These are phyloP conservation scores for Ginglymostoma cirratum DNA, from an alignment of 2,113 vertebrate genomes.

Conservation along the genomic window DNA sequence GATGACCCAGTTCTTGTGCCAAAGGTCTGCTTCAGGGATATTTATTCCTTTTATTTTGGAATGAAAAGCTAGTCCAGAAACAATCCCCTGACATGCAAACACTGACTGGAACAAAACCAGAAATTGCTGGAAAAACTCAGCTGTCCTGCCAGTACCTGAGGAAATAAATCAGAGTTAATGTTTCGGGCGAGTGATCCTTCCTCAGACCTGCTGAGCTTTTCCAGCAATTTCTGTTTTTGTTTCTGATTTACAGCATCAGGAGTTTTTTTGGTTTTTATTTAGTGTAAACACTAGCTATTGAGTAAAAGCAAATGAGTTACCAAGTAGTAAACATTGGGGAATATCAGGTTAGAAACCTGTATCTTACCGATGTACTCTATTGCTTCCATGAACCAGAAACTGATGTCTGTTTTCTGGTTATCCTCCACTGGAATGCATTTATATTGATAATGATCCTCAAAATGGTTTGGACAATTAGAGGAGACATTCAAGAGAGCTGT, in stretches of 20 bases:
- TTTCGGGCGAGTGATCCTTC: too few species aligned
- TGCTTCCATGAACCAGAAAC: constrained; percentile 96
- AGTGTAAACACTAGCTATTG: not conserved
- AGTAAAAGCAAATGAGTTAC: not conserved
- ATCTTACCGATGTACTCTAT: constrained; percentile 94
- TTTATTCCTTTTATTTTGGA: not conserved
- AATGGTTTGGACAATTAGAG: constrained; percentile 95
- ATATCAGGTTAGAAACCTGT: not conserved
- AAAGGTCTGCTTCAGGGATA: not conserved
- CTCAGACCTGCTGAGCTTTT: too few species aligned
- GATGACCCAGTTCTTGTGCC: not conserved
- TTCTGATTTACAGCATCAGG: too few species aligned
- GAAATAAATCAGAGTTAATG: too few species aligned
- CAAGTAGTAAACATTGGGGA: not conserved
- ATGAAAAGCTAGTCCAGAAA: not conserved
- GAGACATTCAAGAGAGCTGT: constrained; percentile 94
- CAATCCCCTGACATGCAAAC: not conserved
- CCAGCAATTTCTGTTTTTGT: too few species aligned
- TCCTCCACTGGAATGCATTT: constrained; percentile 97
- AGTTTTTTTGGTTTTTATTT: too few species aligned
- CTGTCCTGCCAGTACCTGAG: too few species aligned
- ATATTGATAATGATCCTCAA: constrained; percentile 88
- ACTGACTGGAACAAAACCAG: too few species aligned
- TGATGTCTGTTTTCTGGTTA: constrained; percentile 96
- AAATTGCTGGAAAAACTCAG: too few species aligned